Evolutionary conservation across 2,888 invertebrate species (phyloP).

Genomic region (Meiosimyza platycephala): DNA sequence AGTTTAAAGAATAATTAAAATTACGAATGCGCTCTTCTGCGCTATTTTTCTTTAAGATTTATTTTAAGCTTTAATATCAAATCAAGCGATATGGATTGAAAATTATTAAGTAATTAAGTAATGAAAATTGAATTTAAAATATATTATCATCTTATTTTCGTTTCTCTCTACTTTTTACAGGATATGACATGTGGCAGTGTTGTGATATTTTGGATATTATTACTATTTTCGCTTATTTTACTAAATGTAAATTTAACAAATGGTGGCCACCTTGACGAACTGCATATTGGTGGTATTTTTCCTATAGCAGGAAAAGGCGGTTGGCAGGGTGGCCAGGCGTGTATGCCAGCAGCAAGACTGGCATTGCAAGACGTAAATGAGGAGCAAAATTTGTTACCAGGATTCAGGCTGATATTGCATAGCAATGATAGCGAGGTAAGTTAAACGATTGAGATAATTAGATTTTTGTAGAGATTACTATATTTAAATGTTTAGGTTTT

Average conservation of each 20-base stretch:
- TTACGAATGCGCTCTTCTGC: too few relatives aligned
- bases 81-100: too few relatives aligned
- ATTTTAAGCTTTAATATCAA: too few relatives aligned
- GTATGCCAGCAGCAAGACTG: constrained; percentile 96
- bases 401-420: constrained; percentile 89
- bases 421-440: constrained; percentile 97
- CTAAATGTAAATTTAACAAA: constrained; percentile 61
- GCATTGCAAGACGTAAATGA: constrained; percentile 97
- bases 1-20: too few relatives aligned
- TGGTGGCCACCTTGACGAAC: constrained; percentile 72
- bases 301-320: constrained; percentile 96
- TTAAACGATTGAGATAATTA: constrained; percentile 22
- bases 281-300: constrained; percentile 98
- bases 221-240: constrained; percentile 64
- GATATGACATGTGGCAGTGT: constrained; percentile 68
- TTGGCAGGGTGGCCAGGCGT: constrained; percentile 99
- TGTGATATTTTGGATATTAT: constrained; percentile 68
- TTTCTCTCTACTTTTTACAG: constrained; percentile 50
- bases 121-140: neutral
- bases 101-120: too few relatives aligned
- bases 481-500: too few relatives aligned
- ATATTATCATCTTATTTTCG: neutral
- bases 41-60: too few relatives aligned
- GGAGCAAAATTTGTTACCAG: constrained; percentile 86
- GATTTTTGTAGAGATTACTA: too few relatives aligned